A percentile compares a stretch with the other conserved stretches of the same genome.
Conservation (phyloP, 2,113 vertebrate genomes). For the Sander lucioperca region DNA sequence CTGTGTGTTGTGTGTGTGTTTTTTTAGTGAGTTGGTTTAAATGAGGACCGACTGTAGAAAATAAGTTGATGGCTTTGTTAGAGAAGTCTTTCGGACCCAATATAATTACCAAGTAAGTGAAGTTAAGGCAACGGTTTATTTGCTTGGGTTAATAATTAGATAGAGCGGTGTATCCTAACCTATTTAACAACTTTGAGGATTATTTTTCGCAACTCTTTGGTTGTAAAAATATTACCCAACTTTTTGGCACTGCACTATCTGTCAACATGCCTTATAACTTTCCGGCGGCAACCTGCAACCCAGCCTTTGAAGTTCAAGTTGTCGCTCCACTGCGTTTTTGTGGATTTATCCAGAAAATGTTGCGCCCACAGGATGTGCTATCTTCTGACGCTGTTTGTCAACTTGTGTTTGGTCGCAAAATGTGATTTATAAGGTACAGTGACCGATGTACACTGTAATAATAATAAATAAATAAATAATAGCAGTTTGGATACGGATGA, state of each 20-base stretch:
- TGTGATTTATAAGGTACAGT: conserved; percentile 31
- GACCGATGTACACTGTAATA: conserved; percentile 29
- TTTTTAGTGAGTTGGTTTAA: conserved; percentile 29
- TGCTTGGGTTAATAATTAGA: conserved; percentile 65
- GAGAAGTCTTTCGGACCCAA: conserved; percentile 38
- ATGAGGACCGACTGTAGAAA: conserved; percentile 26
- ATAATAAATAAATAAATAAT: not conserved
- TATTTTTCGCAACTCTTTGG: conserved; percentile 48
- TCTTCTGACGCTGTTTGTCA: conserved; percentile 35
- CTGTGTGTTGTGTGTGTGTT: not conserved
- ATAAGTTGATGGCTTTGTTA: conserved; percentile 33
- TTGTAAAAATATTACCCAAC: conserved; percentile 53
- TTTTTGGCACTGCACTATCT: conserved; percentile 35
- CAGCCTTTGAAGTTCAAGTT: conserved; percentile 72
- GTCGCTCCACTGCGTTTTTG: conserved; percentile 11
- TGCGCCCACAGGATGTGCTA: conserved; percentile 42
- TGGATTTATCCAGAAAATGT: conserved; percentile 60
- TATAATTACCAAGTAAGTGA: conserved; percentile 38
- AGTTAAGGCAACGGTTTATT: conserved; percentile 31
- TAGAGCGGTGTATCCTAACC: not conserved
- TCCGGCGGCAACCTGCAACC: conserved; percentile 67
- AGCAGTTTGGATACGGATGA: conserved; percentile 32
- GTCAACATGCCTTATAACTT: conserved; percentile 58
- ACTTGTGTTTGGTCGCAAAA: conserved; percentile 24
- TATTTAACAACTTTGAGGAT: conserved; percentile 34